Percentiles rank a stretch among this genome's conserved stretches.
Evolutionary conservation across 2,888 invertebrate genomes (phyloP).

Genomic region (Drosophila rellima): DNA sequence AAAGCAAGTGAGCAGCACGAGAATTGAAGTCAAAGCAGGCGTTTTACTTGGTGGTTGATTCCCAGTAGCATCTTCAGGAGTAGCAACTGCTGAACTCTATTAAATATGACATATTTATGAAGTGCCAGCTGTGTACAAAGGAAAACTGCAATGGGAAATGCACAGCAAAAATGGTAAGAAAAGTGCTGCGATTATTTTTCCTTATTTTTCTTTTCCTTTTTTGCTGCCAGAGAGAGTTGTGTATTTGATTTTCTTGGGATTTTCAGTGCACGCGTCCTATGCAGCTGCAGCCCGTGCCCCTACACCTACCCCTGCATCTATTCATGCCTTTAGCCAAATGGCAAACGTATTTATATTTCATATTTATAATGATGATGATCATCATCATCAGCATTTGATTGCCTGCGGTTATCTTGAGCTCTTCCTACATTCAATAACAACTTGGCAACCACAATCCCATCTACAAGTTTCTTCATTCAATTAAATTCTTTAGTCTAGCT

Average conservation of each 20-base stretch:
- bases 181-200: constrained; percentile 61
- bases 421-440: constrained; percentile 7
- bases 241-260: constrained; percentile 47
- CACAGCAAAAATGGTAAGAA: constrained; percentile 46
- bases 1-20: constrained; percentile 59
- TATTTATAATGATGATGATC: constrained; percentile 62
- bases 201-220: constrained; percentile 5
- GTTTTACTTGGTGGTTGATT: constrained; percentile 52
- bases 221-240: constrained; percentile 7
- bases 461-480: not conserved
- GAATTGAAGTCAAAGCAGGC: constrained; percentile 57
- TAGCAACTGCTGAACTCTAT: constrained; percentile 72
- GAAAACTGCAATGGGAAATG: constrained; percentile 41
- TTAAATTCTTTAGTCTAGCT: not conserved
- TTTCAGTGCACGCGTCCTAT: constrained; percentile 48
- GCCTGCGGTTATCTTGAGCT: constrained; percentile 45
- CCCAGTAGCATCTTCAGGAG: constrained; percentile 45
- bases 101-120: constrained; percentile 84
- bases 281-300: constrained; percentile 45
- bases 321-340: constrained; percentile 43
- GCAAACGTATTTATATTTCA: constrained; percentile 74
- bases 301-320: not conserved
- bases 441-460: constrained; percentile 25
- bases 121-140: constrained; percentile 76
- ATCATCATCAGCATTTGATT: constrained; percentile 59